Evolutionary conservation across 2,797 vertebrate species (phyloP).

Genomic region (Sternotherus odoratus): DNA sequence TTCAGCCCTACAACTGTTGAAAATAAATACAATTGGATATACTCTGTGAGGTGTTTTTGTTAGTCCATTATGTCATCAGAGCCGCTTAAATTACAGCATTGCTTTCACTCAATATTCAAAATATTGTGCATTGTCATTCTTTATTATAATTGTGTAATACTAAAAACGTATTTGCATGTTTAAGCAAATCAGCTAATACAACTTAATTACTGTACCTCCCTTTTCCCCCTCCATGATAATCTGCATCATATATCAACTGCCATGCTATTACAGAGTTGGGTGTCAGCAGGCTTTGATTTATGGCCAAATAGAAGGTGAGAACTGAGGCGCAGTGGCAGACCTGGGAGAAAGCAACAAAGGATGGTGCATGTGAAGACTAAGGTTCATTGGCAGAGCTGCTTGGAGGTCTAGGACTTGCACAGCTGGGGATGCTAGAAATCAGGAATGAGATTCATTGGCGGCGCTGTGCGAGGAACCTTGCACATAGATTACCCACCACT

Average conservation of each 20-base stretch:
- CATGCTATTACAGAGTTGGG: neutral
- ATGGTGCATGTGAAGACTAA: neutral
- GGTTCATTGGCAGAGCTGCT: fast-evolving
- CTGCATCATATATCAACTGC: fast-evolving
- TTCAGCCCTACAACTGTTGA: neutral
- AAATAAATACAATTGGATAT: neutral
- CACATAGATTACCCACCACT: neutral
- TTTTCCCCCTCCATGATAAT: fast-evolving
- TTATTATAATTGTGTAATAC: neutral
- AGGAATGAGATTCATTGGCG: neutral
- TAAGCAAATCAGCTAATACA: neutral
- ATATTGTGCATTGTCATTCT: neutral
- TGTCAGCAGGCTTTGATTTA: neutral
- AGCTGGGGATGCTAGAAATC: neutral
- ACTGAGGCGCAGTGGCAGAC: neutral
- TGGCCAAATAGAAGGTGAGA: neutral
- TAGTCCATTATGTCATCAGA: neutral
- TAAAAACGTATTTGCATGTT: neutral
- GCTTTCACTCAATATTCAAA: neutral
- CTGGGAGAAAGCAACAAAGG: neutral
- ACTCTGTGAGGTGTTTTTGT: neutral
- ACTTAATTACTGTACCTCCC: too few species aligned
- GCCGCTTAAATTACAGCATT: neutral
- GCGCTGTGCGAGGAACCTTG: neutral
- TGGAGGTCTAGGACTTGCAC: fast-evolving